Percentiles rank a stretch among this genome's conserved stretches.
Evolutionary conservation across 1,140 invertebrate genomes (phyloP).

Genomic region (Protaetia brevitarsis): DNA sequence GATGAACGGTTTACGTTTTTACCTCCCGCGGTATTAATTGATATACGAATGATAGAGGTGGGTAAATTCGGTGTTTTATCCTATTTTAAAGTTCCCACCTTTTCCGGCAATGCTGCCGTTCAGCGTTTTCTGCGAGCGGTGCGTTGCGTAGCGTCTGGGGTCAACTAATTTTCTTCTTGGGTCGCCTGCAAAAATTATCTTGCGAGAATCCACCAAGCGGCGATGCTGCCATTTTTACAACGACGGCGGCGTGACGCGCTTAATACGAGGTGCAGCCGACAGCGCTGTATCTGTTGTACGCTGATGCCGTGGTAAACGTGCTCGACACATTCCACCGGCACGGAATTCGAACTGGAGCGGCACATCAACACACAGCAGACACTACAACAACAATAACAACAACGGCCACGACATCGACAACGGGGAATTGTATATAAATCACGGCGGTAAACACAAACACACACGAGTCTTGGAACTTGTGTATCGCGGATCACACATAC

Average conservation of each 20-base stretch:
- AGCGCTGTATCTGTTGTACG: slow-evolving; percentile 33
- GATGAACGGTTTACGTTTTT: too few species aligned
- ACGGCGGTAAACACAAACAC: too few species aligned
- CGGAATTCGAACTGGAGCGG: slow-evolving; percentile 29
- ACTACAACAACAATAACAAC: not conserved
- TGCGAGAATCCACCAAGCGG: slow-evolving; percentile 45
- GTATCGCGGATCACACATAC: too few species aligned
- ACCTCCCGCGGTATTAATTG: not conserved
- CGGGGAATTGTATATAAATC: not conserved
- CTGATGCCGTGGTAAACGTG: slow-evolving; percentile 39
- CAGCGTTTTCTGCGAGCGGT: slow-evolving; percentile 43
- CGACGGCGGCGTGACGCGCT: slow-evolving; percentile 45
- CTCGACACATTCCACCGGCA: slow-evolving; percentile 46
- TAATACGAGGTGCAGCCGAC: slow-evolving; percentile 35
- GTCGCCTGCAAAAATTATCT: slow-evolving; percentile 51
- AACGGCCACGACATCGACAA: slow-evolving; percentile 22
- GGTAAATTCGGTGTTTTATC: too few species aligned
- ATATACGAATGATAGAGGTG: too few species aligned
- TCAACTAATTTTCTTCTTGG: slow-evolving; percentile 57
- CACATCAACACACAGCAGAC: slow-evolving; percentile 27
- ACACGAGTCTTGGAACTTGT: too few species aligned
- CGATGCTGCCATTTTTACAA: slow-evolving; percentile 53
- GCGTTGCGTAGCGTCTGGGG: slow-evolving; percentile 46
- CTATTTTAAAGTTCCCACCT: slow-evolving; percentile 44
- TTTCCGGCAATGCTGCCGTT: slow-evolving; percentile 47